Evolutionary conservation across 2,797 vertebrate species (phyloP), one percentile per base, ranked within the genome.

Genomic region (Botia kubotai): DNA sequence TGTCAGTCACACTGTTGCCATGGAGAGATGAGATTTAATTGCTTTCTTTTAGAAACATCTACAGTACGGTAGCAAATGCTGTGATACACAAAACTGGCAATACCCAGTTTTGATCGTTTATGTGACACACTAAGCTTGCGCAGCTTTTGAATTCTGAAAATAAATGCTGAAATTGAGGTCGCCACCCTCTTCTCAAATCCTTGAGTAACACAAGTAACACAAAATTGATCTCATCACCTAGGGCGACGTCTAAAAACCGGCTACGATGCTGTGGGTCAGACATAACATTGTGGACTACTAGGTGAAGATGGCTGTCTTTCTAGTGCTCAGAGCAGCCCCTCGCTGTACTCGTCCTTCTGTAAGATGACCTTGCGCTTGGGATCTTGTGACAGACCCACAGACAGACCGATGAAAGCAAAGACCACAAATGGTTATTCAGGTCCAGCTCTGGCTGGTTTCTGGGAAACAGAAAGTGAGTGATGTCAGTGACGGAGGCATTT

Each of bases 331-430:
- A 43, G 58, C 66, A 76, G 66, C 72, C 75, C 80, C 68, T 26
- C 58, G n/a, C 48, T 72, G 33, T 12, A 65, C 69, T 43, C 39
- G 48, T 85, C 79, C 83, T 81, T 80, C 79, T 69, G 73, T 80
- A 52, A 75, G 71, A 81, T 82, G 83, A 86, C 87, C 85, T 87
- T 85, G 77, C n/a, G 43, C 52, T 58, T 60, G 36, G 75, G 83
- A 85, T 86, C 87, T 71, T 81, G 85, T 87, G 85, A 85, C 85
- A 73, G 70, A 80, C 72, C 85, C 76, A 82, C 79, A 80, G 83
- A 87, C 84, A 85, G 82, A 83, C 69, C 36, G 58, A 76, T 81
- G 75, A 83, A 85, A 80, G 75, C 65, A 26, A 83, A 83, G 82
- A 73, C 82, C 79, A 68, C 77, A 71, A 67, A 81, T 87, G 87